Percentiles rank a stretch among this genome's conserved stretches.
Conservation (phyloP, 2,797 vertebrate genomes). For the Sparus aurata region DNA sequence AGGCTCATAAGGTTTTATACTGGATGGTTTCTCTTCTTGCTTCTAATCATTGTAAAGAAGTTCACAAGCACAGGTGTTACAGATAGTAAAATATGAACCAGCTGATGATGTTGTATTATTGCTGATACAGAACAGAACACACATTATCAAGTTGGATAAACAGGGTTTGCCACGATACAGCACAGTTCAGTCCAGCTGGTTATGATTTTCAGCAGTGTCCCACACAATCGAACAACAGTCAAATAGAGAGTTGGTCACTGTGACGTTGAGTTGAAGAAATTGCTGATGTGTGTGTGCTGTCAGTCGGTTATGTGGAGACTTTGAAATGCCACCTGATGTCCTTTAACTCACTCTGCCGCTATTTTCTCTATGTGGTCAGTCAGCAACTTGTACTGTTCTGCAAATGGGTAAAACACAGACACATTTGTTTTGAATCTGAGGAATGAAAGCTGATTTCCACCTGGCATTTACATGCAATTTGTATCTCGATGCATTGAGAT, state of each 20-base stretch:
- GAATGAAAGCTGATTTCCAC: not conserved
- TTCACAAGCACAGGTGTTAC: not conserved
- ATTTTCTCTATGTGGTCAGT: constrained; percentile 97
- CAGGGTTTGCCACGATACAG: constrained; percentile 46
- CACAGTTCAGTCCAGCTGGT: constrained; percentile 36
- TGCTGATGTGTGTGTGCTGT: constrained; percentile 24
- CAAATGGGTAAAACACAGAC: constrained; percentile 41
- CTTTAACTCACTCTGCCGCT: constrained; percentile 87
- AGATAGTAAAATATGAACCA: constrained; percentile 1
- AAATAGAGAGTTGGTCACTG: not conserved
- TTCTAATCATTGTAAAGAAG: constrained; percentile 3
- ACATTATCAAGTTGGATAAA: constrained; percentile 11
- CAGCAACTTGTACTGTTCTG: constrained; percentile 97
- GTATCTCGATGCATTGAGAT: not conserved
- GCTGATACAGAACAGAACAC: constrained; percentile 33
- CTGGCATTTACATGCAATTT: not conserved
- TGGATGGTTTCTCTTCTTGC: constrained; percentile 28
- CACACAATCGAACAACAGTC: constrained; percentile 27
- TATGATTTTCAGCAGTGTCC: constrained; percentile 5
- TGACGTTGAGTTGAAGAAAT: not conserved
- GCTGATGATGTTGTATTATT: constrained; percentile 49
- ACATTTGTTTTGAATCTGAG: not conserved
- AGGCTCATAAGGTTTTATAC: constrained; percentile 20
- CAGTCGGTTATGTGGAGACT: constrained; percentile 30
- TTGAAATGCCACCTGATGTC: constrained; percentile 27